Conservation (phyloP, 2,888 invertebrate species). For the Leptinotarsa juncta region DNA sequence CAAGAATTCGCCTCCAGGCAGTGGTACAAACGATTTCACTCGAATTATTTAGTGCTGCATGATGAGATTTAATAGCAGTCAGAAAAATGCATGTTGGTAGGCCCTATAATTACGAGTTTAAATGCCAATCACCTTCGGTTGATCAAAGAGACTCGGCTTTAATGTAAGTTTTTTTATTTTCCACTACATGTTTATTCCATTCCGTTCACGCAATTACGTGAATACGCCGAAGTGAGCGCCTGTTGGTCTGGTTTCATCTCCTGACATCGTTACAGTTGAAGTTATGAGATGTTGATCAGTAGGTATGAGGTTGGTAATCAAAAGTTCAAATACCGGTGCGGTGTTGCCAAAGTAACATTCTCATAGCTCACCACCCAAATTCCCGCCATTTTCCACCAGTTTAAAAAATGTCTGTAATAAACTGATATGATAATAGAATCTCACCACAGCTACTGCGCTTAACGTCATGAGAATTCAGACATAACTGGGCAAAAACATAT, state of each 20-base stretch:
- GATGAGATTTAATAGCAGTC: slow-evolving; percentile 11
- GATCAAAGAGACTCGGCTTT: slow-evolving; percentile 11
- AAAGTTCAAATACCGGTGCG: too few relatives aligned
- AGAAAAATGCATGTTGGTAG: slow-evolving; percentile 15
- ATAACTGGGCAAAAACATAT: too few relatives aligned
- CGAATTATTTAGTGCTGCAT: slow-evolving; percentile 17
- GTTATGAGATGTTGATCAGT: neutral
- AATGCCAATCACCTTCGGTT: slow-evolving; percentile 16
- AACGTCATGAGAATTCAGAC: too few relatives aligned
- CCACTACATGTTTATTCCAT: slow-evolving; percentile 6
- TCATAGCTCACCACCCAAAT: too few relatives aligned
- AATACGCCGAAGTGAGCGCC: neutral
- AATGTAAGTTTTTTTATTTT: neutral
- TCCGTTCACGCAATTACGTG: neutral
- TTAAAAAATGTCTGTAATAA: too few relatives aligned
- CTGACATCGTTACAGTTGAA: slow-evolving; percentile 6
- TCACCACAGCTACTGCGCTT: too few relatives aligned
- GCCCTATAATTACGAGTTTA: slow-evolving; percentile 19
- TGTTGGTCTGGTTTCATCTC: slow-evolving; percentile 6
- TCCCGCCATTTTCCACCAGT: too few relatives aligned
- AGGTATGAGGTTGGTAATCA: too few relatives aligned
- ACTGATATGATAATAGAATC: too few relatives aligned
- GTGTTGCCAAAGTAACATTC: too few relatives aligned
- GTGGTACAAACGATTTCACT: slow-evolving; percentile 15
- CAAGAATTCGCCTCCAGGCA: slow-evolving; percentile 7